Evolutionary conservation across 2,113 vertebrate species (phyloP), one percentile per base, ranked within the genome.

Genomic region (Cinclus cinclus): DNA sequence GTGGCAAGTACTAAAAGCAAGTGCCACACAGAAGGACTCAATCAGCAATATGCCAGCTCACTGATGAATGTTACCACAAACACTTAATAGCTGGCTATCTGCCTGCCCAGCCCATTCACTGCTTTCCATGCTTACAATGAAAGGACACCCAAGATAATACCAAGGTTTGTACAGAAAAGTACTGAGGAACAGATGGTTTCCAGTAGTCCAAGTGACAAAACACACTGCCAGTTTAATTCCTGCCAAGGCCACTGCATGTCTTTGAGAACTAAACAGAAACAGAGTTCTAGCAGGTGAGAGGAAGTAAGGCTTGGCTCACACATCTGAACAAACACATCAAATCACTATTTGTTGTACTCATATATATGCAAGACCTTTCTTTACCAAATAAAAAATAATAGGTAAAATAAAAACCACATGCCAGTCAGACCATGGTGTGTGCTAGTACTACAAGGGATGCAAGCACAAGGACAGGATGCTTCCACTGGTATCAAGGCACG

Each of bases 51-150:
- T 15, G n/a, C 87, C 91, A 94, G 74, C 65, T 69, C 0, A 0
- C 41, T 89, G 81, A 89, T 69, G 37, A 95, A 85, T n/a, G 69
- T 35, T 69, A 85, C 84, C 87, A 89, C 58, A n/a, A 89, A 62
- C 65, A 70, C 31, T 46, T 62, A 65, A 76, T 24, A 69, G 87
- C 49, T 94, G 95, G 84, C 93, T 62, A 37, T 49, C 65, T 87
- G 94, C 96, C 87, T 27, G 11, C 37, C 31, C 3, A 1, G 58
- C 63, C 89, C 93, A 92, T 79, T 94, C 78, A 87, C 56, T 55
- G 50, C 89, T 83, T 74, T 25, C 78, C 24, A n/a, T 14, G 52
- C 74, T 60, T 58, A 77, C 63, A 85, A 35, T 50, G 81, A 80
- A 94, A 83, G 39, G 46, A 83, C 67, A 94, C 15, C 50, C 44